Conservation (phyloP, 2,888 invertebrate genomes). For the Gandaritis pyraliata region DNA sequence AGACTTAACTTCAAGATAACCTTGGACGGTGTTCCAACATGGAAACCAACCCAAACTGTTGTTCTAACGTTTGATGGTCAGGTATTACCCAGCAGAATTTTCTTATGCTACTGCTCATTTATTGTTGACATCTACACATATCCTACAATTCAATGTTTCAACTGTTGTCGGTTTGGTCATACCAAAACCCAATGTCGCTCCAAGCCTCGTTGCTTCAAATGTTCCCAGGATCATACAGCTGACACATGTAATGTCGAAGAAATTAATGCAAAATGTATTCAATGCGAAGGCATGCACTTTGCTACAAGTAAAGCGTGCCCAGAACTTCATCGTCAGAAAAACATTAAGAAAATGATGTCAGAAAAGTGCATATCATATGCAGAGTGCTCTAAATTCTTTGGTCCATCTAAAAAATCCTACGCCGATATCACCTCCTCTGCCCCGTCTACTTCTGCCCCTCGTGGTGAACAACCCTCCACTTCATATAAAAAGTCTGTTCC, state of each 20-base stretch:
- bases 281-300: too few species aligned
- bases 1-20: not conserved
- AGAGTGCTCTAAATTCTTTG: not conserved
- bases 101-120: not conserved
- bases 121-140: not conserved
- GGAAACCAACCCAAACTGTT: conserved; percentile 2
- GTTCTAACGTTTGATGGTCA: conserved; percentile 1
- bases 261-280: too few species aligned
- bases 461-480: not conserved
- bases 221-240: not conserved
- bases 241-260: not conserved
- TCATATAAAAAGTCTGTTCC: not conserved
- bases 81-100: not conserved
- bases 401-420: not conserved
- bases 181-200: not conserved
- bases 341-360: too few species aligned
- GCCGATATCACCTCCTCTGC: not conserved
- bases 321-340: too few species aligned
- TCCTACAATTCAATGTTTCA: conserved; percentile 1
- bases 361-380: too few species aligned
- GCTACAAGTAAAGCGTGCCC: too few species aligned
- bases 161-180: not conserved
- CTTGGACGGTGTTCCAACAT: not conserved
- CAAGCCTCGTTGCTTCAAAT: not conserved
- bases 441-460: too few species aligned